Evolutionary conservation across 2,797 vertebrate genomes (phyloP).

Genomic region (Premnoplex brunnescens): DNA sequence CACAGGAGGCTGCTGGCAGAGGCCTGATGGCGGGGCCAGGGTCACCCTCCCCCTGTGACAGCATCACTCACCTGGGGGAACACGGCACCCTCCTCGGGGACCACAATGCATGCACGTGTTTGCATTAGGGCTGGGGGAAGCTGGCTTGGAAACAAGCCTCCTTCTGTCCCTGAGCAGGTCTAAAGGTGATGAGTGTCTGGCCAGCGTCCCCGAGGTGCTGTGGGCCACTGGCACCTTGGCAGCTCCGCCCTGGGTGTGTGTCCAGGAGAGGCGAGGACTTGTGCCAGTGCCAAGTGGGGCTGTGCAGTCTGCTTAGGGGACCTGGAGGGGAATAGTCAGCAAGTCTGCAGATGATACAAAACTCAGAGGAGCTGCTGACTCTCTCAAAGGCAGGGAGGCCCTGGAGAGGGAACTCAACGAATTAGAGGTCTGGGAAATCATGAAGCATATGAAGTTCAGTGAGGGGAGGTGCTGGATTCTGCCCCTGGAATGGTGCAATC

Average conservation of each 20-base stretch:
- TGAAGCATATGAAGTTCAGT: background rate
- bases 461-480: background rate
- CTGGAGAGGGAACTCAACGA: background rate
- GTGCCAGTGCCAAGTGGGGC: background rate
- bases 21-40: background rate
- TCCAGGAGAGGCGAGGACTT: background rate
- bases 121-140: background rate
- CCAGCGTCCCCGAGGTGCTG: background rate
- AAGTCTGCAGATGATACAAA: background rate
- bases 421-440: background rate
- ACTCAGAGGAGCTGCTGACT: background rate
- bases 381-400: background rate
- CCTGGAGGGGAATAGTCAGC: background rate
- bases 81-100: background rate
- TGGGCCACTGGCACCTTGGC: background rate
- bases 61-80: accelerated
- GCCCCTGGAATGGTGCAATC: background rate
- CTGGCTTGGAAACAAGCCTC: background rate
- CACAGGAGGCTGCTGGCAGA: background rate
- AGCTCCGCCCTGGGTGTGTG: background rate
- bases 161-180: background rate
- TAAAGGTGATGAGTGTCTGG: background rate
- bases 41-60: background rate
- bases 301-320: background rate
- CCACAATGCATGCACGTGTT: accelerated